Evolutionary conservation across 2,797 vertebrate species (phyloP).

Genomic region (Cheracebus regulus): DNA sequence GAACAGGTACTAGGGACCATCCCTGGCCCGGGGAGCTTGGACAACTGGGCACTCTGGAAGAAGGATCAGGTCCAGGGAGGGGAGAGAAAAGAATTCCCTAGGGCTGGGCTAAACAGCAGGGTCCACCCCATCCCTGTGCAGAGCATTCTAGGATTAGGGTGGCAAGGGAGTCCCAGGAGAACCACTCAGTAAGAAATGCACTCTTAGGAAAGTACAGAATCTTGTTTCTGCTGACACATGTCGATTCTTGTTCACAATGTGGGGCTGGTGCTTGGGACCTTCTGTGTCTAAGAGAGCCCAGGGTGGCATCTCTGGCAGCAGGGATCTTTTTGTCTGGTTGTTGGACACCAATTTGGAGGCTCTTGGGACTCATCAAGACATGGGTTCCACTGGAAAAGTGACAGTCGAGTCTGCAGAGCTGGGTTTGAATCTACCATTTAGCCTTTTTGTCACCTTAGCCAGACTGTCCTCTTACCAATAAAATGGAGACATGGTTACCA

Average conservation of each 20-base stretch:
- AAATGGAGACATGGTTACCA: neutral
- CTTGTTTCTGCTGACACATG: neutral
- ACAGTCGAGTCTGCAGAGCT: neutral
- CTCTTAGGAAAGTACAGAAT: neutral
- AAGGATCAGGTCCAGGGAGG: neutral
- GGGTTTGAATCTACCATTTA: neutral
- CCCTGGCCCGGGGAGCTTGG: neutral
- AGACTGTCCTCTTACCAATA: neutral
- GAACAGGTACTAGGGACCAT: neutral
- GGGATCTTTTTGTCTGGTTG: neutral
- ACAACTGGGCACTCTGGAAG: neutral
- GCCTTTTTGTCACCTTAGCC: neutral
- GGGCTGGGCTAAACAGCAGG: neutral
- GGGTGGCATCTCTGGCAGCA: neutral
- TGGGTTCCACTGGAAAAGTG: neutral
- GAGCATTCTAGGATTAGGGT: neutral
- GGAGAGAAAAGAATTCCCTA: neutral
- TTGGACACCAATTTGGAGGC: neutral
- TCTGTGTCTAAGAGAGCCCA: neutral
- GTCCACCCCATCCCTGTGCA: too few species aligned
- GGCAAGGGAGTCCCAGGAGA: neutral
- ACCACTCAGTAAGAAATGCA: neutral
- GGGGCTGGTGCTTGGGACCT: neutral
- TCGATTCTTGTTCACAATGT: neutral
- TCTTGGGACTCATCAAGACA: neutral